phyloP scores from a whole-genome alignment of 2,797 vertebrate genomes.

The Poecilia wingei region DNA sequence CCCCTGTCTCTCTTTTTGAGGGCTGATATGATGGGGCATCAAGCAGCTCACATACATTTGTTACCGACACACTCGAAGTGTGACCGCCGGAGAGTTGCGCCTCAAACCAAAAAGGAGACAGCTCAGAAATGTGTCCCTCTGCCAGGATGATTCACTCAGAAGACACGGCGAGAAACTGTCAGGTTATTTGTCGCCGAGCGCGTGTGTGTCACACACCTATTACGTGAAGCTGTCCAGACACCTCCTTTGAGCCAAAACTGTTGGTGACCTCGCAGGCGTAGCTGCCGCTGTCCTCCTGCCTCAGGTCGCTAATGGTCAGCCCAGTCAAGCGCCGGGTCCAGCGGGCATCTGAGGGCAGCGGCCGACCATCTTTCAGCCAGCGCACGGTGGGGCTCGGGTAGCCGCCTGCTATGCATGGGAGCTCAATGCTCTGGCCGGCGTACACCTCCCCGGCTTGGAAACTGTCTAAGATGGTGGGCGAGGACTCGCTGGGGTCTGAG shows the following conservation, averaged over 20 bases:
- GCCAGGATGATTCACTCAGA: conserved; percentile 45
- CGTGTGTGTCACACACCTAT: conserved; percentile 83
- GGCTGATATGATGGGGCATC: conserved; percentile 66
- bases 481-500: conserved; percentile 91
- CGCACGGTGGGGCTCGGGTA: conserved; percentile 94
- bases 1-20: conserved; percentile 58
- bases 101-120: conserved; percentile 66
- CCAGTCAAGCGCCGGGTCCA: conserved; percentile 94
- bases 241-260: conserved; percentile 96
- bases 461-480: conserved; percentile 94
- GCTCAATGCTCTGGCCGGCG: conserved; percentile 88
- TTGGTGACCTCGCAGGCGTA: conserved; percentile 99
- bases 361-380: conserved; percentile 96
- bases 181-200: conserved; percentile 29
- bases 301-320: conserved; percentile 92
- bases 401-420: conserved; percentile 94
- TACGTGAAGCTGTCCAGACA: conserved; percentile 91
- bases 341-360: conserved; percentile 90
- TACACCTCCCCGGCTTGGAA: conserved; percentile 93
- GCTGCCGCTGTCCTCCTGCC: conserved; percentile 93
- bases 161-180: conserved; percentile 58
- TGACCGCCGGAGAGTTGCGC: conserved; percentile 63
- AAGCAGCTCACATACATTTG: conserved; percentile 58
- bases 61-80: conserved; percentile 62
- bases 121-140: conserved; percentile 50